Evolutionary conservation across 2,113 vertebrate genomes (phyloP).

Genomic region (Siniperca chuatsi): DNA sequence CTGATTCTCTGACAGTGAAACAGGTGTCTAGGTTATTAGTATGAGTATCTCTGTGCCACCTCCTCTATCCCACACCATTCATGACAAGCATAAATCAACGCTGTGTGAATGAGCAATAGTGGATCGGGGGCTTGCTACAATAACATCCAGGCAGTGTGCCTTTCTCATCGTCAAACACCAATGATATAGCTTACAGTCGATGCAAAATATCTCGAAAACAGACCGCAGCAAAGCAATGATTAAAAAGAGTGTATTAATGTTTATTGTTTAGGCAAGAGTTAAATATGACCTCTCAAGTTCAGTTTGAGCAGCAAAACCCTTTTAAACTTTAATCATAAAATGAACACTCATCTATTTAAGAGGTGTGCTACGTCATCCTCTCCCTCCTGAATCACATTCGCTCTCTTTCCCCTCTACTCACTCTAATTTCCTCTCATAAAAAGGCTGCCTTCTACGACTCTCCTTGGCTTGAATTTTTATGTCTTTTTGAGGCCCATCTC

Average conservation of each 20-base stretch:
- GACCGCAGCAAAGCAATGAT: background rate
- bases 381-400: conserved; percentile 55
- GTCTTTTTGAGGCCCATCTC: conserved; percentile 61
- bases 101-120: conserved; percentile 37
- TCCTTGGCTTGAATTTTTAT: conserved; percentile 64
- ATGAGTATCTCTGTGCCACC: conserved; percentile 45
- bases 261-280: conserved; percentile 34
- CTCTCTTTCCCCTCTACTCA: conserved; percentile 45
- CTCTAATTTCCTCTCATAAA: conserved; percentile 66
- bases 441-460: conserved; percentile 43
- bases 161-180: conserved; percentile 12
- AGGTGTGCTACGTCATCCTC: conserved; percentile 45
- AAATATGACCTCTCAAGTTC: conserved; percentile 43
- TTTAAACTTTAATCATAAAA: conserved; percentile 57
- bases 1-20: conserved; percentile 55
- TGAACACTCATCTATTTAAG: conserved; percentile 49
- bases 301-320: conserved; percentile 20
- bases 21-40: conserved; percentile 62
- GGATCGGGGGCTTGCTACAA: conserved; percentile 28
- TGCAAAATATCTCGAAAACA: conserved; percentile 15
- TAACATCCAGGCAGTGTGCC: background rate
- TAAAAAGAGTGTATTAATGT: conserved; percentile 6
- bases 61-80: conserved; percentile 49
- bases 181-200: background rate
- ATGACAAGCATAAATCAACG: conserved; percentile 60